Base-by-base conservation (phyloP, 92 coral and sea anemone genomes). In the Nematostella vectensis region DNA sequence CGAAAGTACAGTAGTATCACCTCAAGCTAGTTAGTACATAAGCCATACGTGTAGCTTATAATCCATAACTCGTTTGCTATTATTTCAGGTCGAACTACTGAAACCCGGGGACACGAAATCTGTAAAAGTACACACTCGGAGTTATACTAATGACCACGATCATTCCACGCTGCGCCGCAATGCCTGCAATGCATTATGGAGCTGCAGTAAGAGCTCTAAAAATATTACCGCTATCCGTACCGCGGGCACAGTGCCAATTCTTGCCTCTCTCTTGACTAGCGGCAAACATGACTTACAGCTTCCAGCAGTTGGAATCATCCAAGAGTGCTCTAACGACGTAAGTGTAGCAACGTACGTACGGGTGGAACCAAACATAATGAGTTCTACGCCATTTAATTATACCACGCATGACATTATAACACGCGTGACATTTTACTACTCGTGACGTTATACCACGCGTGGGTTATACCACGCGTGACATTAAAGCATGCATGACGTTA, bases 101-200 rank as follows among this genome's bases (percentile, higher is more conserved):
- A n/a, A n/a, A n/a, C n/a, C n/a, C n/a, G n/a, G n/a, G n/a, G n/a
- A n/a, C n/a, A n/a, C n/a, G n/a, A n/a, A n/a, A n/a, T n/a, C n/a
- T n/a, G n/a, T n/a, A n/a, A n/a, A n/a, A n/a, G n/a, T n/a, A n/a
- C 15, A 33, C 40, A 6, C 40, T 6, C 40, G 59, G 39, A 25
- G 53, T 2, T 74, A 70, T 58, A 62, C 77, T 17, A 79, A 30
- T 18, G 49, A 38, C 3, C 40, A 55, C 15, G 60, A 58, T 26
- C 74, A 63, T 29, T 57, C 47, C 27, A 51, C 50, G 12, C 64
- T 89, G 31, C 52, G 69, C 27, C 69, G 60, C 38, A 81, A 79
- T 42, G 80, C 80, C 16, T 85, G 97, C 65, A 55, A 56, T 63
- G 95, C 95, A 25, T 64, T 89, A 24, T 89, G 97, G 97, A 85